These are phyloP conservation scores for Biston stratarius DNA, from an alignment of 2,888 invertebrate genomes.

Conservation along the genomic window DNA sequence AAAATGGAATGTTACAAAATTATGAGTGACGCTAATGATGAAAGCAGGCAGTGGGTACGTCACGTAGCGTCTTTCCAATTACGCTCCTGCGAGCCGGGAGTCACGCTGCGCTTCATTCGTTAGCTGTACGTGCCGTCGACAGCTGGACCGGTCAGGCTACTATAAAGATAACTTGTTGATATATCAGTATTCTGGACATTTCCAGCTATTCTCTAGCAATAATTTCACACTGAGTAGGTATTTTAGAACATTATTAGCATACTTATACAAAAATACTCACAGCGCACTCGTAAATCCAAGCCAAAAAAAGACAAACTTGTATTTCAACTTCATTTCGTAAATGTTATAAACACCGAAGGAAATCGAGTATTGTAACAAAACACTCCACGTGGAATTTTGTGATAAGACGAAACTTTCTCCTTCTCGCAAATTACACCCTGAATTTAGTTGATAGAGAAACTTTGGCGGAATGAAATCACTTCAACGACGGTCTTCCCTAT, in stretches of 20 bases:
- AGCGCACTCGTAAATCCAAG: not conserved
- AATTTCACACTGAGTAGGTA: not conserved
- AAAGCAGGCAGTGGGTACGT: slow-evolving; percentile 67
- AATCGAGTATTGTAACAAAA: slow-evolving; percentile 78
- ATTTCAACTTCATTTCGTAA: slow-evolving; percentile 51
- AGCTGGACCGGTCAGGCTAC: slow-evolving; percentile 70
- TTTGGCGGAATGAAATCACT: slow-evolving; percentile 81
- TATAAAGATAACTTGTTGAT: slow-evolving; percentile 69
- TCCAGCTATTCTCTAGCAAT: slow-evolving; percentile 6
- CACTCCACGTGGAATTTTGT: slow-evolving; percentile 83
- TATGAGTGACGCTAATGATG: slow-evolving; percentile 85
- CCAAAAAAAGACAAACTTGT: slow-evolving; percentile 28
- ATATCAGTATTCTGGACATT: slow-evolving; percentile 52
- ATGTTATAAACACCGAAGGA: slow-evolving; percentile 59
- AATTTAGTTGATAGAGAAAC: slow-evolving; percentile 83
- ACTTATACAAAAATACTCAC: not conserved
- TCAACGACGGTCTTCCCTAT: slow-evolving; percentile 57
- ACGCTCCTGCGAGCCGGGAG: slow-evolving; percentile 64
- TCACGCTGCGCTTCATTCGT: slow-evolving; percentile 80
- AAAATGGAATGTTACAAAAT: slow-evolving; percentile 44
- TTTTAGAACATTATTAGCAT: not conserved
- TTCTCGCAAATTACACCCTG: slow-evolving; percentile 81
- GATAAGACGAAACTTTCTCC: slow-evolving; percentile 82
- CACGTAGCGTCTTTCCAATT: slow-evolving; percentile 74
- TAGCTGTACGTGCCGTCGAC: slow-evolving; percentile 77